phyloP scores from a whole-genome alignment of 2,113 vertebrate genomes.

The Brienomyrus longianalis region DNA sequence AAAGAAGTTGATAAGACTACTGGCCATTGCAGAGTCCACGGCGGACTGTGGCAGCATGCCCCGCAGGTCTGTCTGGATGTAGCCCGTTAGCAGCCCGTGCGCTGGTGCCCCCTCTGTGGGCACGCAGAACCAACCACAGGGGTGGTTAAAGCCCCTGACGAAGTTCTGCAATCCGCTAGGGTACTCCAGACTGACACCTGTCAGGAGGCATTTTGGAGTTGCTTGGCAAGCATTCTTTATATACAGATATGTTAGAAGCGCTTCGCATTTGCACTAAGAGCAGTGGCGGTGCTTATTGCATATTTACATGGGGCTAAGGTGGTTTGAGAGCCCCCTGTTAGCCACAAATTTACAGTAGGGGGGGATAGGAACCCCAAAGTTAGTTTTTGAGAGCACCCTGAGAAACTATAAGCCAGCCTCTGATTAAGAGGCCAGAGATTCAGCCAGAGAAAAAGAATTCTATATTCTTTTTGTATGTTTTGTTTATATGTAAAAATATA shows the following conservation, averaged over 20 bases:
- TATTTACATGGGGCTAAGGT: not conserved
- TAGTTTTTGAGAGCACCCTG: not conserved
- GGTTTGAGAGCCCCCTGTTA: not conserved
- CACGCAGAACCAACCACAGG: constrained; percentile 79
- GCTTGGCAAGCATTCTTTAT: not conserved
- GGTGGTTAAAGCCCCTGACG: constrained; percentile 75
- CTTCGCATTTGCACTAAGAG: not conserved
- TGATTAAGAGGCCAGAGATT: not conserved
- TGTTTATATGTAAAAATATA: not conserved
- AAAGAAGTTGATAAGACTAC: constrained; percentile 67
- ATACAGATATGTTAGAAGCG: not conserved
- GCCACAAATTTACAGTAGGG: not conserved
- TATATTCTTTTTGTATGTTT: too few species aligned
- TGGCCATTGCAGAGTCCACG: constrained; percentile 73
- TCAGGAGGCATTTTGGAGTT: not conserved
- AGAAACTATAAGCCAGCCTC: not conserved
- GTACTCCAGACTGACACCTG: constrained; percentile 69
- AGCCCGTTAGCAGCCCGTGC: constrained; percentile 70
- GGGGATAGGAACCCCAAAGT: not conserved
- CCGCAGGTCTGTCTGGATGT: constrained; percentile 75
- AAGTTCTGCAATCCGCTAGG: constrained; percentile 55
- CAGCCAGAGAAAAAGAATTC: not conserved
- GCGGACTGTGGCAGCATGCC: constrained; percentile 73
- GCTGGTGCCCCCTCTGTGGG: constrained; percentile 49
- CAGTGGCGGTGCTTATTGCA: not conserved